These are phyloP conservation scores for Antigone vipio DNA, from an alignment of 2,113 vertebrate species.

Conservation along the genomic window DNA sequence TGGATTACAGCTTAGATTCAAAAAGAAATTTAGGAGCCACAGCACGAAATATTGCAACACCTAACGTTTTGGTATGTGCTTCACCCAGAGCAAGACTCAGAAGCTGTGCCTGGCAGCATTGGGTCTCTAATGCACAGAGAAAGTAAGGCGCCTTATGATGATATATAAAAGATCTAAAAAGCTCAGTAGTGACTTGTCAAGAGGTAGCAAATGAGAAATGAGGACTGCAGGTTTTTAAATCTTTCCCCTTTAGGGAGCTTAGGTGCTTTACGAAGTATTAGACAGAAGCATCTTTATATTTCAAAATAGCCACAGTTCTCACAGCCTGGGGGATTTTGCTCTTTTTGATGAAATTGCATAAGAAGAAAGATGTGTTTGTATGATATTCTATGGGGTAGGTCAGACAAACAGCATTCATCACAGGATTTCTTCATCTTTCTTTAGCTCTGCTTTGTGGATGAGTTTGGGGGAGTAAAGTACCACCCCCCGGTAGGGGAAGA, in stretches of 20 bases:
- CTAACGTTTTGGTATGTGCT: not conserved
- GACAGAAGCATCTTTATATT: constrained; percentile 8
- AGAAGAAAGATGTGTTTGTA: not conserved
- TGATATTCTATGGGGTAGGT: not conserved
- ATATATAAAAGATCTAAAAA: not conserved
- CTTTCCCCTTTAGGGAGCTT: constrained; percentile 18
- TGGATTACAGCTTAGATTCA: not conserved
- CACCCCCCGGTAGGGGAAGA: accelerated
- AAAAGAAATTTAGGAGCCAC: not conserved
- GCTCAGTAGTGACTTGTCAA: not conserved
- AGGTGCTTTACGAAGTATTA: not conserved
- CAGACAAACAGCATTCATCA: not conserved
- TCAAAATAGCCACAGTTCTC: not conserved
- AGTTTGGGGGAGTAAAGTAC: not conserved
- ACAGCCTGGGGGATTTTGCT: not conserved
- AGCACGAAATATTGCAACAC: not conserved
- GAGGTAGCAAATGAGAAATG: constrained; percentile 17
- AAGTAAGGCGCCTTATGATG: not conserved
- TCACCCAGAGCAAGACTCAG: not conserved
- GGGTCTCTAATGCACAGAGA: not conserved
- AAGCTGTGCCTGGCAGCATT: not conserved
- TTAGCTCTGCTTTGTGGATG: not conserved
- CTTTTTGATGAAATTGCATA: not conserved
- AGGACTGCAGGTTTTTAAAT: constrained; percentile 16
- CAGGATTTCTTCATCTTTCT: not conserved